Evolutionary conservation across 1,140 invertebrate species (phyloP).

Genomic region (Lepidurus apus): DNA sequence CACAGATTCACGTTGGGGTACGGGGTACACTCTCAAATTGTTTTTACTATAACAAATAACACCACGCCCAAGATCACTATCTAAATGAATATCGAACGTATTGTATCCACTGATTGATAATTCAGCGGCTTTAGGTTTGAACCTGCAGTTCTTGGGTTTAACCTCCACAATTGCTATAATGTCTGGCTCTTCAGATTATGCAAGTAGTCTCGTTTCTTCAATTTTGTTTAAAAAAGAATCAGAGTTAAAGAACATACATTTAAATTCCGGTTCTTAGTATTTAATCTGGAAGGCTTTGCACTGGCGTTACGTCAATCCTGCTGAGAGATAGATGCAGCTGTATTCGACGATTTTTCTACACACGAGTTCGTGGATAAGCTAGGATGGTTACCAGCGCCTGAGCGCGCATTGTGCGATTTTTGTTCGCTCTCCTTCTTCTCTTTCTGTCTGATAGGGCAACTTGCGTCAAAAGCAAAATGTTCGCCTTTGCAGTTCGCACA

Average conservation of each 20-base stretch:
- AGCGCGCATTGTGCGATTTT: no score
- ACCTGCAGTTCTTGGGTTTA: conserved; percentile 21
- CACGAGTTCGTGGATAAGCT: no score
- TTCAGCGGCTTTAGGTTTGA: background rate
- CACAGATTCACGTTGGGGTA: conserved; percentile 9
- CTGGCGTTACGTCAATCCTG: background rate
- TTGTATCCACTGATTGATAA: conserved; percentile 1
- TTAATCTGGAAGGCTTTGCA: conserved; percentile 22
- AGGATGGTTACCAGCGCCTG: no score
- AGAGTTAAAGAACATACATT: conserved; percentile 24
- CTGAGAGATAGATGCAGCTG: background rate
- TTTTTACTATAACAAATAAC: conserved; percentile 23
- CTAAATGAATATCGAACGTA: background rate
- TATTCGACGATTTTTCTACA: no score
- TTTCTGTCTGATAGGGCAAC: no score
- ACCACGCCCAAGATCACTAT: background rate
- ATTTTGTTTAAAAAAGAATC: conserved; percentile 26
- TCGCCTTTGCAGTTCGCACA: no score
- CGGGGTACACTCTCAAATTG: conserved; percentile 12
- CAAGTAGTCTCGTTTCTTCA: conserved; percentile 18
- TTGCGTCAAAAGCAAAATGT: no score
- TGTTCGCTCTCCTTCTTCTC: no score
- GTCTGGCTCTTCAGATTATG: background rate
- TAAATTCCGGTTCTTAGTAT: background rate
- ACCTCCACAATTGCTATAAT: background rate